Conservation (phyloP, 2,888 invertebrate species). For the Lagria hirta region DNA sequence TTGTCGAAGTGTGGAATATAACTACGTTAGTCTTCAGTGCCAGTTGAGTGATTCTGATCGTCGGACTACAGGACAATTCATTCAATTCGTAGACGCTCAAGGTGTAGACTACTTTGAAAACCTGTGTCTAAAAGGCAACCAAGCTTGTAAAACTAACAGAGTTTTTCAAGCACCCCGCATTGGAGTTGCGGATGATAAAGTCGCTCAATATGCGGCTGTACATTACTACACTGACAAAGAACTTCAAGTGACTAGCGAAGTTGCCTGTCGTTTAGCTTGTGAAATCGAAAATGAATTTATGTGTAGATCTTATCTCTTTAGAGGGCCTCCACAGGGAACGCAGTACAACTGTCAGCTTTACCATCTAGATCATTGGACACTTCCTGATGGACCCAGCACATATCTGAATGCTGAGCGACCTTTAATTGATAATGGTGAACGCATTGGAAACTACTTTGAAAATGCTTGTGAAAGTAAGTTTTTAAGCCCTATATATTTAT, state of each 20-base stretch:
- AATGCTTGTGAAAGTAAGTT: constrained; percentile 85
- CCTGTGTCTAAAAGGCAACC: constrained; percentile 78
- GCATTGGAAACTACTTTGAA: constrained; percentile 87
- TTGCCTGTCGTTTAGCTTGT: constrained; percentile 87
- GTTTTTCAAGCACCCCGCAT: constrained; percentile 79
- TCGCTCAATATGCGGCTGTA: constrained; percentile 86
- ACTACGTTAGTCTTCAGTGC: constrained; percentile 89
- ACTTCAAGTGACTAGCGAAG: constrained; percentile 83
- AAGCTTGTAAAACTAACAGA: constrained; percentile 83
- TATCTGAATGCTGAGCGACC: constrained; percentile 88
- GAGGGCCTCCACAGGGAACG: constrained; percentile 66
- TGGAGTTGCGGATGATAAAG: constrained; percentile 88
- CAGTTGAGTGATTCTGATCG: constrained; percentile 88
- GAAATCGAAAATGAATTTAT: constrained; percentile 92
- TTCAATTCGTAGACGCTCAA: constrained; percentile 87
- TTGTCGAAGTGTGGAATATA: constrained; percentile 91
- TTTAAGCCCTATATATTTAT: not conserved
- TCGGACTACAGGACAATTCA: constrained; percentile 81
- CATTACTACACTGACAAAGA: constrained; percentile 95
- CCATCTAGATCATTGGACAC: constrained; percentile 88
- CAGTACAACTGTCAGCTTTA: constrained; percentile 90
- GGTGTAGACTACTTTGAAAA: constrained; percentile 87
- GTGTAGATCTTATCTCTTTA: constrained; percentile 79
- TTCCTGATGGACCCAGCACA: constrained; percentile 90
- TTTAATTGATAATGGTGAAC: constrained; percentile 86